Percentiles rank a stretch among this genome's conserved stretches.
phyloP scores from a whole-genome alignment of 1,140 invertebrate species.

The Heliconius hermathena region DNA sequence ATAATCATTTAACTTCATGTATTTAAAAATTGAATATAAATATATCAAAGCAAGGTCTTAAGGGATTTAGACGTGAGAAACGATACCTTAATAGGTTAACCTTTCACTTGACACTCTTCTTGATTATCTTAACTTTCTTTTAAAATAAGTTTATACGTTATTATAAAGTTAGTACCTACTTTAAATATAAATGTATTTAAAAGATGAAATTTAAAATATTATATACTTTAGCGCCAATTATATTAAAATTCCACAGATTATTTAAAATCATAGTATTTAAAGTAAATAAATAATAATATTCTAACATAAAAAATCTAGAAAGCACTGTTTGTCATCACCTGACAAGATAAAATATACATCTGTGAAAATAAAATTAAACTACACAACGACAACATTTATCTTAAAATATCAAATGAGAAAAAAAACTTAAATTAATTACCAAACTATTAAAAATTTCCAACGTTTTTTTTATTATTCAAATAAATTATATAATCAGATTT shows the following conservation, averaged over 20 bases:
- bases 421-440: background rate
- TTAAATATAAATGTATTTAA: background rate
- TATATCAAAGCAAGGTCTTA: slow-evolving; percentile 18
- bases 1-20: slow-evolving; percentile 16
- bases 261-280: too few relatives aligned
- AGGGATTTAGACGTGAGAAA: slow-evolving; percentile 25
- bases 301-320: background rate
- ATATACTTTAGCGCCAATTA: too few relatives aligned
- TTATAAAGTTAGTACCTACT: background rate
- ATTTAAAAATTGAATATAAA: slow-evolving; percentile 28
- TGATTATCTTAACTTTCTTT: background rate
- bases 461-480: slow-evolving; percentile 36
- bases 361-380: background rate
- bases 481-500: slow-evolving; percentile 42
- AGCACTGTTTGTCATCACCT: too few relatives aligned
- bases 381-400: background rate
- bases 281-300: too few relatives aligned
- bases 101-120: slow-evolving; percentile 21
- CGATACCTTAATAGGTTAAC: slow-evolving; percentile 16
- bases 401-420: background rate
- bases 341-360: background rate
- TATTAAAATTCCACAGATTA: too few relatives aligned
- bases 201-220: background rate
- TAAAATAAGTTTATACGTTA: background rate
- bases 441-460: slow-evolving; percentile 1